Evolutionary conservation across 2,888 invertebrate genomes (phyloP), one percentile per base, ranked within the genome.

Genomic region (Mantis religiosa): DNA sequence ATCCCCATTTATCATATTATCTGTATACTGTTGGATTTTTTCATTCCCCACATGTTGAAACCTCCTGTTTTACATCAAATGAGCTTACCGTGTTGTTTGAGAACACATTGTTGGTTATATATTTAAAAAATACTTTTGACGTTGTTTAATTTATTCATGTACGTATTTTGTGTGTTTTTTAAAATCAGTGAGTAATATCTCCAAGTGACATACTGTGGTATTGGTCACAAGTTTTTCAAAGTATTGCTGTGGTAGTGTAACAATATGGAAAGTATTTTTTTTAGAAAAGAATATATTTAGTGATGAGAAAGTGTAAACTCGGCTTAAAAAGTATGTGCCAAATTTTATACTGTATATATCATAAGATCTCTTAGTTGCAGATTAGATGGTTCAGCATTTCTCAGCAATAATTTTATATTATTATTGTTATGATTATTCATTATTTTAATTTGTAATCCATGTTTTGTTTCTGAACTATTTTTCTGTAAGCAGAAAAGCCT

Each of bases 41-140:
- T 54, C 81, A 85, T 85, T 85, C 54, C 85, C 28, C 54, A 71
- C 41, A 85, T 85, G 85, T 85, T 85, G 28, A 85, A 85, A 71
- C 54, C 27, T 85, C 28, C 85, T 85, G 85, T 85, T 85, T 85
- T 54, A 85, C 41, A 84, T 34, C 20, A 81, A 81, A 86, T 86
- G 86, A 86, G 86, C 86, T 86, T 86, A 28, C 28, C 81, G 81
- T 86, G 81, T 86, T 86, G 86, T 86, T 86, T 28, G 81, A n/a
- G 28, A 86, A 54, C 86, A 86, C 86, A 86, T 86, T 86, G 86
- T 86, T 86, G 86, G 81, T 28, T 86, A 81, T 86, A 86, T 28
- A 81, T 28, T 71, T 71, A 71, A 86, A 86, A 30, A 28, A 71
- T 28, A 86, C 81, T 86, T 85, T 15, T 47, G 27, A 85, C 47